Evolutionary conservation across 30 jellyfish, hydroid and myxozoan genomes (phyloP).

Genomic region (Nemopilema nomurai): DNA sequence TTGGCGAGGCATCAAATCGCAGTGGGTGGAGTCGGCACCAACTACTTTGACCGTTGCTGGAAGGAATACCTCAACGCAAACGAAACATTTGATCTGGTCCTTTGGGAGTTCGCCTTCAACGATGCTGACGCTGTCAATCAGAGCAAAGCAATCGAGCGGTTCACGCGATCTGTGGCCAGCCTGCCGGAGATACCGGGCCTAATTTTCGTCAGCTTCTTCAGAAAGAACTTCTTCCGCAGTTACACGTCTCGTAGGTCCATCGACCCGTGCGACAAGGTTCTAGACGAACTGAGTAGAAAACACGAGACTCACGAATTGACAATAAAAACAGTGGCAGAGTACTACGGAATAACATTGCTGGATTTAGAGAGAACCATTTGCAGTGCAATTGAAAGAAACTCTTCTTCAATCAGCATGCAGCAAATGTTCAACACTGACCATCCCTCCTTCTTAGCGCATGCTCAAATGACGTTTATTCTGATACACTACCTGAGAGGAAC

Average conservation of each 20-base stretch:
- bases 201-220: constrained; percentile 57
- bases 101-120: constrained; percentile 93
- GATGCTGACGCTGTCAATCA: constrained; percentile 65
- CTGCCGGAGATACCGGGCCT: constrained; percentile 55
- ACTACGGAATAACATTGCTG: constrained; percentile 59
- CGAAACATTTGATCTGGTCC: constrained; percentile 78
- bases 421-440: constrained; percentile 78
- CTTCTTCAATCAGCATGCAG: constrained; percentile 29
- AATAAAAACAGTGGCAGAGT: constrained; percentile 45
- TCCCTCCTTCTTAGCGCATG: constrained; percentile 93
- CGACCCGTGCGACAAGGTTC: constrained; percentile 43
- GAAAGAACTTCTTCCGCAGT: constrained; percentile 48
- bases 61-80: constrained; percentile 71
- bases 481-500: constrained; percentile 59
- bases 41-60: constrained; percentile 88
- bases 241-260: constrained; percentile 20
- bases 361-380: constrained; percentile 57
- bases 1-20: constrained; percentile 80
- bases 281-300: constrained; percentile 9
- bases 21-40: constrained; percentile 93
- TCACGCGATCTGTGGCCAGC: constrained; percentile 60
- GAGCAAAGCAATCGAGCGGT: constrained; percentile 58
- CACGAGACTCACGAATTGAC: constrained; percentile 43
- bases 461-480: constrained; percentile 85
- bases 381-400: constrained; percentile 28